Evolutionary conservation across 1,140 invertebrate species (phyloP), one percentile per base, ranked within the genome.

Genomic region (Radopholus similis): DNA sequence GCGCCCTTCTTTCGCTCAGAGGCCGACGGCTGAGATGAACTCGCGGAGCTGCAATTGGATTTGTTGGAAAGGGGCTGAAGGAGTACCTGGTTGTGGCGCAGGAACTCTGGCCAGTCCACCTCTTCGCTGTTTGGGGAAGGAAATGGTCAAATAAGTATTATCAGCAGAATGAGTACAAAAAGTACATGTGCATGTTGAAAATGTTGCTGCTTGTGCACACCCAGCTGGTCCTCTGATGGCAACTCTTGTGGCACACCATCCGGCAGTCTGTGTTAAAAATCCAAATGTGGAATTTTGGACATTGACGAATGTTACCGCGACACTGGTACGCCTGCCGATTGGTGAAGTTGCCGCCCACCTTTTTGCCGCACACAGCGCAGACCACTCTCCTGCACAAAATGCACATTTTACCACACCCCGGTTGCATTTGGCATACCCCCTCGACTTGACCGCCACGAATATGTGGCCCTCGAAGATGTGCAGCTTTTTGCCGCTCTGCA

Each of bases 401-500:
- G 4, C 30, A 18, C 30, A 47, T 51, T 49, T 62, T 32, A 38
- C 9, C 8, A 18, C 9, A 44, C 18, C 11, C 26, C 40, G 34
- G 9, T 40, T 6, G 11, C 23, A 26, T 38, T 28, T 26, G n/a
- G 21, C 28, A 8, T 49, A 62, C 58, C 58, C 58, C 26, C 40
- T 18, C 32, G 58, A 23, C 32, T 62, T 62, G 40, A 34, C 34
- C 30, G 58, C 58, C 15, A 62, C 58, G 35, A 62, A 62, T 21
- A 62, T 62, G 44, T 62, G 58, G 18, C 13, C 26, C 23, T 62
- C 49, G 21, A 15, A 34, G n/a, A 62, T 62, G 9, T 62, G 58
- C 2, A 62, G 32, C 18, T 62, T 62, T 28, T 62, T 62, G 8
- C 58, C 58, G 49, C 58, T 62, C 32, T 62, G 58, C 58, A 62